Evolutionary conservation across 1,140 invertebrate species (phyloP).

Genomic region (Hylaeus volcanicus): DNA sequence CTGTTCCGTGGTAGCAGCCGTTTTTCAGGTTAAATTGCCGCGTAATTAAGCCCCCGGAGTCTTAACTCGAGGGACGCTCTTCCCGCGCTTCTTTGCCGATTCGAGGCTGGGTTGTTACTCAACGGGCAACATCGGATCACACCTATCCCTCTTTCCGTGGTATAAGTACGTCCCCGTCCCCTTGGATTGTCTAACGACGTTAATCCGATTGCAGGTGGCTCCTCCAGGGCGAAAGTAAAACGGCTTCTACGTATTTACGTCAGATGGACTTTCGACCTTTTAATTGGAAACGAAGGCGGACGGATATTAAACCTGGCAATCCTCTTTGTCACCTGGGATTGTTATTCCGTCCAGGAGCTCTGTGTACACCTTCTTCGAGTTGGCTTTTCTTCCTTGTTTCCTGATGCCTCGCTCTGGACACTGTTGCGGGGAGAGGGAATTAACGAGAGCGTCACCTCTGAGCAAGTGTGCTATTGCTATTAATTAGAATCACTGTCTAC

Average conservation of each 20-base stretch:
- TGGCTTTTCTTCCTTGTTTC: neutral
- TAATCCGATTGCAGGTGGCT: constrained; percentile 42
- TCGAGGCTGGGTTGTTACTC: constrained; percentile 10
- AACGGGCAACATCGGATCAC: neutral
- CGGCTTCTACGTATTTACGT: neutral
- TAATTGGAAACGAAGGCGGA: constrained; percentile 40
- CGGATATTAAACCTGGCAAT: constrained; percentile 34
- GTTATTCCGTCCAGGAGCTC: constrained; percentile 13
- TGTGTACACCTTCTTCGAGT: neutral
- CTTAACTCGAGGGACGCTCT: constrained; percentile 1
- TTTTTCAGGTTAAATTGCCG: constrained; percentile 43
- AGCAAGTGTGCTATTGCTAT: no score
- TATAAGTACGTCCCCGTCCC: neutral
- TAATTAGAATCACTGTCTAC: no score
- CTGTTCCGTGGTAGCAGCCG: neutral
- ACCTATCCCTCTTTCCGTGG: no score
- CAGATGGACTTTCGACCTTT: constrained; percentile 21
- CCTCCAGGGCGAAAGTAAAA: neutral
- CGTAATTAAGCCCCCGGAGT: constrained; percentile 35
- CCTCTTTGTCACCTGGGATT: constrained; percentile 19
- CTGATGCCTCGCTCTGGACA: no score
- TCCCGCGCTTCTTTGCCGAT: constrained; percentile 7
- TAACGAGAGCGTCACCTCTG: no score
- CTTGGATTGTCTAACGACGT: constrained; percentile 31
- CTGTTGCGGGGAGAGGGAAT: no score